phyloP scores from a whole-genome alignment of 2,888 invertebrate species.

The Chrysolina americana region DNA sequence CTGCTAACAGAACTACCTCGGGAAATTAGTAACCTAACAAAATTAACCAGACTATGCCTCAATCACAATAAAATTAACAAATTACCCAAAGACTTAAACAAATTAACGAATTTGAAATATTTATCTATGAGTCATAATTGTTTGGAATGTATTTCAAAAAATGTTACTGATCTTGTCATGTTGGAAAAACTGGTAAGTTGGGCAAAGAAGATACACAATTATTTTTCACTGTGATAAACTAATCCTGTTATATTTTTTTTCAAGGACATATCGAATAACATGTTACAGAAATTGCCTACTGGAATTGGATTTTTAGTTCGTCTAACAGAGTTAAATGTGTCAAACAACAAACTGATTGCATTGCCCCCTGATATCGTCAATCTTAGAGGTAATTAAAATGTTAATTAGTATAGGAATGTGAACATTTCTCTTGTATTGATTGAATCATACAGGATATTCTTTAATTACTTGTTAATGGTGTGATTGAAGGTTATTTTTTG shows the following conservation, averaged over 20 bases:
- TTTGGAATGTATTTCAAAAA: slow-evolving; percentile 77
- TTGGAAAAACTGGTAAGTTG: slow-evolving; percentile 79
- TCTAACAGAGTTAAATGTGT: slow-evolving; percentile 80
- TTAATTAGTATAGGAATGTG: background rate
- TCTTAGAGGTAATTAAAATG: slow-evolving; percentile 77
- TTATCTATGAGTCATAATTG: slow-evolving; percentile 84
- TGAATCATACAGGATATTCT: too few relatives aligned
- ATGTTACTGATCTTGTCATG: slow-evolving; percentile 85
- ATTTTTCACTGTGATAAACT: background rate
- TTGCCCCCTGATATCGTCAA: slow-evolving; percentile 87
- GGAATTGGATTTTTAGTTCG: slow-evolving; percentile 89
- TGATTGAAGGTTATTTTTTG: too few relatives aligned
- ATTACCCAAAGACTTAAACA: slow-evolving; percentile 79
- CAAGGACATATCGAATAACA: slow-evolving; percentile 87
- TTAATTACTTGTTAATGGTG: too few relatives aligned
- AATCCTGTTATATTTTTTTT: slow-evolving; percentile 47
- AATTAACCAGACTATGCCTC: slow-evolving; percentile 78
- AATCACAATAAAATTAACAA: slow-evolving; percentile 78
- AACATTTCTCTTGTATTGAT: too few relatives aligned
- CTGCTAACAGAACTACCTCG: slow-evolving; percentile 80
- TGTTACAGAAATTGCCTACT: slow-evolving; percentile 80
- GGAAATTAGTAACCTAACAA: slow-evolving; percentile 80
- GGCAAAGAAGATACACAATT: background rate
- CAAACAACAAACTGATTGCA: slow-evolving; percentile 81
- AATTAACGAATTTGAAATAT: slow-evolving; percentile 78